A percentile compares a stretch with the other conserved stretches of the same genome.
phyloP scores from a whole-genome alignment of 2,888 invertebrate species.

The Dolichomitus sp. region DNA sequence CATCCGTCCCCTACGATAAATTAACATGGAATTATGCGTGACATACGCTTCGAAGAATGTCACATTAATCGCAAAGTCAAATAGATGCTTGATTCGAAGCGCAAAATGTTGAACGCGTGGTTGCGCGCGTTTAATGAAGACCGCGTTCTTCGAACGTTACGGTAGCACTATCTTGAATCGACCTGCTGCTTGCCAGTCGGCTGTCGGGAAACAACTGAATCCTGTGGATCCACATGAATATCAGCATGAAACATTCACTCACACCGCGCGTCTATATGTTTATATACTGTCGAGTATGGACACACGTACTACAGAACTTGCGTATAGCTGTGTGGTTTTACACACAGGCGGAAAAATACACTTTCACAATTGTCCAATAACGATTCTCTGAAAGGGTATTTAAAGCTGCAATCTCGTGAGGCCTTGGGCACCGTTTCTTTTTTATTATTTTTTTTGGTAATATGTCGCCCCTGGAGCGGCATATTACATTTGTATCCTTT shows the following conservation, averaged over 20 bases:
- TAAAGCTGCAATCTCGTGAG: slow-evolving; percentile 25
- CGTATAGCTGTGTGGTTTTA: slow-evolving; percentile 21
- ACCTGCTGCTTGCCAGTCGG: slow-evolving; percentile 66
- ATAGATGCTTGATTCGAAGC: slow-evolving; percentile 29
- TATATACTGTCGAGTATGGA: slow-evolving; percentile 29
- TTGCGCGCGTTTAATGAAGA: neutral
- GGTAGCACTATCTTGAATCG: slow-evolving; percentile 41
- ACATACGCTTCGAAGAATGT: slow-evolving; percentile 18
- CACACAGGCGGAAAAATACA: slow-evolving; percentile 42
- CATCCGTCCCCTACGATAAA: slow-evolving; percentile 13
- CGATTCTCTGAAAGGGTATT: slow-evolving; percentile 38
- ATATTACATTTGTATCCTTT: too few relatives aligned
- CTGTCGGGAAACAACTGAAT: slow-evolving; percentile 77
- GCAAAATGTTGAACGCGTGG: slow-evolving; percentile 5
- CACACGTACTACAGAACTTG: neutral
- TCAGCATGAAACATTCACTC: slow-evolving; percentile 74
- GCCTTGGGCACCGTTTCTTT: slow-evolving; percentile 37
- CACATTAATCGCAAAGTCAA: slow-evolving; percentile 23
- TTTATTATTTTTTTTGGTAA: slow-evolving; percentile 42
- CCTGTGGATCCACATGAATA: slow-evolving; percentile 72
- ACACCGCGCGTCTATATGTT: slow-evolving; percentile 33
- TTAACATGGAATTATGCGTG: slow-evolving; percentile 33
- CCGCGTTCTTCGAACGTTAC: neutral
- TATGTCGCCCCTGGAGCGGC: too few relatives aligned
- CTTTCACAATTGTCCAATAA: slow-evolving; percentile 66